Percentiles rank a stretch among this genome's conserved stretches.
These are phyloP conservation scores for Telmatochromis sp. DNA, from an alignment of 2,113 vertebrate species.

Conservation along the genomic window DNA sequence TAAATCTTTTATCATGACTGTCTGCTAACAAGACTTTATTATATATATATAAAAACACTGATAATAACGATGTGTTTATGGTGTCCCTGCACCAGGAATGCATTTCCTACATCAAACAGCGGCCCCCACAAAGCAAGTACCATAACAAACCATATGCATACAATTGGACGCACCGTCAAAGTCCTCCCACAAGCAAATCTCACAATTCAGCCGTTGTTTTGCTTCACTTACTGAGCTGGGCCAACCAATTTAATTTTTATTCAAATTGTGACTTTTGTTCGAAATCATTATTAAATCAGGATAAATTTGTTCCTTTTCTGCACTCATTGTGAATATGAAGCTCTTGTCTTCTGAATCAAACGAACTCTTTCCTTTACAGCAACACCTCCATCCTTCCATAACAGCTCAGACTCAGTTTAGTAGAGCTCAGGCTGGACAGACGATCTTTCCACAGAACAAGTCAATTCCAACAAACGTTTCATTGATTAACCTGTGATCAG, in stretches of 20 bases:
- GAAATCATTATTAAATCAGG: accelerated
- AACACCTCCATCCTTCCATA: background rate
- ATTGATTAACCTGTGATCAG: background rate
- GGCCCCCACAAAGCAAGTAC: background rate
- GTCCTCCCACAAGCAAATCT: background rate
- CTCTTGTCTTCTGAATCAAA: background rate
- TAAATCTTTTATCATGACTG: background rate
- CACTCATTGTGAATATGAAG: accelerated
- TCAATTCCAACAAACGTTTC: accelerated
- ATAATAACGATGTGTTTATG: background rate
- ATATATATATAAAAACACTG: background rate
- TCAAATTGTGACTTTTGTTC: background rate
- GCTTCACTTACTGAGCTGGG: background rate
- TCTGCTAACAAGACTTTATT: background rate
- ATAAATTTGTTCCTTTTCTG: background rate
- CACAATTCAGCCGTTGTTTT: accelerated
- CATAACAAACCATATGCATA: background rate
- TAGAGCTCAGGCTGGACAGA: background rate
- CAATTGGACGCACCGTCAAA: accelerated
- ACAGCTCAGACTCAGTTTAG: background rate
- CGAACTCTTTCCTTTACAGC: background rate
- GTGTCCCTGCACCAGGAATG: background rate
- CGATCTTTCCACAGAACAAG: background rate
- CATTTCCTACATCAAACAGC: background rate
- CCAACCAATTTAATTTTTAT: background rate